Base-by-base conservation (phyloP, 2,113 vertebrate species). In the Syrrhaptes paradoxus region DNA sequence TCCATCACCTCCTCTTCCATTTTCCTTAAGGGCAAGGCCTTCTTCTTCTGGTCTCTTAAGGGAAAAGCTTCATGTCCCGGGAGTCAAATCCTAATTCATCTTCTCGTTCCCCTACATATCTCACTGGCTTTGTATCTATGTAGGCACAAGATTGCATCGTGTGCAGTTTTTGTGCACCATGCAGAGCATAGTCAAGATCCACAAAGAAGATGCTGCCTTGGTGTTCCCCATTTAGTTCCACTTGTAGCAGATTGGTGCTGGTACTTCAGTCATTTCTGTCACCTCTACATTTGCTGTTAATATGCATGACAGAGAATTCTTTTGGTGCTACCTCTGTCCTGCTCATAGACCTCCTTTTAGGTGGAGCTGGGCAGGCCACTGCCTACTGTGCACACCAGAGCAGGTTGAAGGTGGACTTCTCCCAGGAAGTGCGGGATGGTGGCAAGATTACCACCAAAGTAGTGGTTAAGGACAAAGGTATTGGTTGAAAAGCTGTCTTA, bases 151-250 rank as follows among this genome's bases (percentile, higher is more conserved):
- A 13, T 16, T 59, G 3, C 8, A 17, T 3, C 15, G 18, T 11
- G 5, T 25, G 13, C 15, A 45, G 11, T 13, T 49, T 77, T 63
- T 0, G 0, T 59, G n/a, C 15, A n/a, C 13, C 6, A 32, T 28
- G 20, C 17, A 25, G 8, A 31, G 17, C 7, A n/a, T 17, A 48
- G 14, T 52, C 62, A 84, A 28, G 14, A 58, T 11, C 28, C 20
- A 18, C 49, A 66, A 22, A 65, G 81, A 43, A 29, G 6, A 24
- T 6, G n/a, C 14, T 38, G 11, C 10, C 9, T n/a, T 52, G 1
- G n/a, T 70, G 29, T 75, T 71, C 20, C 28, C 22, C 3, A 0
- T 58, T 73, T 68, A 73, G 6, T 6, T 74, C 32, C n/a, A 58
- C 1, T 0, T 3, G 7, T 28, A 51, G 8, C 21, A 49, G 18